These are phyloP conservation scores for Chrysotoxum bicinctum DNA, from an alignment of 2,888 invertebrate genomes.

Conservation along the genomic window DNA sequence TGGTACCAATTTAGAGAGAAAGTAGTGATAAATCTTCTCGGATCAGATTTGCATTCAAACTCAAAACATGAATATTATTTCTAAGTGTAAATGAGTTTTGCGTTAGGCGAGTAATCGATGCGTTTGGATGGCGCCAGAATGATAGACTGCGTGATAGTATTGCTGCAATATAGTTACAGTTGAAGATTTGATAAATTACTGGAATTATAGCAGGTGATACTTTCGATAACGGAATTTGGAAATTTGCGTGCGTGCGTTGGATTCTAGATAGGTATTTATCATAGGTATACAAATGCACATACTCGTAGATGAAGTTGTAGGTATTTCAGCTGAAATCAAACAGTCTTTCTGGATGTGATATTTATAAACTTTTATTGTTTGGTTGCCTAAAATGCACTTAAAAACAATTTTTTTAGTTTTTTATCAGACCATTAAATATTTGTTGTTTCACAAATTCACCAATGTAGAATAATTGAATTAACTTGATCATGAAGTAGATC, in stretches of 20 bases:
- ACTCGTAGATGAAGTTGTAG: too few relatives aligned
- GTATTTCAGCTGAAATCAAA: too few relatives aligned
- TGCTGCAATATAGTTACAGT: background rate
- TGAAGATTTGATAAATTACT: slow-evolving; percentile 19
- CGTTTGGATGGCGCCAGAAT: slow-evolving; percentile 46
- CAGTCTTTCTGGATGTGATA: too few relatives aligned
- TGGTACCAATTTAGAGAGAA: slow-evolving; percentile 33
- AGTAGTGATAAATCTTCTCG: slow-evolving; percentile 63
- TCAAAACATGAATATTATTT: slow-evolving; percentile 7
- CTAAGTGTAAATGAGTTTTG: slow-evolving; percentile 19
- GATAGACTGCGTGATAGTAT: slow-evolving; percentile 2
- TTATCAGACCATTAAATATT: too few relatives aligned
- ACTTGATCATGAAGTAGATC: too few relatives aligned
- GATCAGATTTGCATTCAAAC: slow-evolving; percentile 23
- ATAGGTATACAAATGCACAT: too few relatives aligned
- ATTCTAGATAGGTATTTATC: too few relatives aligned
- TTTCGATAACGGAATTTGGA: slow-evolving; percentile 25
- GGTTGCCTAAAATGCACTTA: too few relatives aligned
- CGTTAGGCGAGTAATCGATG: slow-evolving; percentile 18
- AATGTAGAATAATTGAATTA: too few relatives aligned
- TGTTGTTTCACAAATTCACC: too few relatives aligned
- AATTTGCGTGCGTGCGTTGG: background rate
- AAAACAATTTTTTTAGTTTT: too few relatives aligned
- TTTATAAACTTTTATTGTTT: too few relatives aligned
- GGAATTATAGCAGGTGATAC: slow-evolving; percentile 4